Evolutionary conservation across 2,797 vertebrate species (phyloP).

Genomic region (Sebastiscus tertius): DNA sequence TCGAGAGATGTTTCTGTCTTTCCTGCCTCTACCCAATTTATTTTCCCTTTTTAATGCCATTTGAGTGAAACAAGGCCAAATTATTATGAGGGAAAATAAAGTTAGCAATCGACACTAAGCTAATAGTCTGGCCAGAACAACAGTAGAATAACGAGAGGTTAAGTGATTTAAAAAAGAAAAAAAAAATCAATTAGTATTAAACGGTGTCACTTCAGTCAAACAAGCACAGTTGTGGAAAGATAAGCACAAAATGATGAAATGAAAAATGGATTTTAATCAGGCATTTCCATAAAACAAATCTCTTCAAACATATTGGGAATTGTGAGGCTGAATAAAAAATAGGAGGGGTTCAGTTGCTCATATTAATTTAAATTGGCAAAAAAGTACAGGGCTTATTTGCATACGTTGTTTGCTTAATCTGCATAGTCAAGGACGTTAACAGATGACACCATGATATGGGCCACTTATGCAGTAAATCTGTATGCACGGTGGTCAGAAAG

Average conservation of each 20-base stretch:
- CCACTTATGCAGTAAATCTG: conserved; percentile 64
- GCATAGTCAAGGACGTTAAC: conserved; percentile 77
- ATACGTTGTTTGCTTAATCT: conserved; percentile 75
- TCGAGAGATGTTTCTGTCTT: neutral
- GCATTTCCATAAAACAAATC: conserved; percentile 48
- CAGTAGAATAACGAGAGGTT: neutral
- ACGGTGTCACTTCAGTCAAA: conserved; percentile 28
- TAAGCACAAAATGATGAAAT: conserved; percentile 47
- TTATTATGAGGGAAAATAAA: neutral
- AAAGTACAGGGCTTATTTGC: conserved; percentile 55
- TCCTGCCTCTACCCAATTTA: neutral
- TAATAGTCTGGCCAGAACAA: neutral
- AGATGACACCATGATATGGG: conserved; percentile 62
- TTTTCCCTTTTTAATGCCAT: neutral
- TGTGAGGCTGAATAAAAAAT: conserved; percentile 38
- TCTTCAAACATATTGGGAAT: conserved; percentile 46
- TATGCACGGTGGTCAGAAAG: conserved; percentile 55
- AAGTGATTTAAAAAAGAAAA: neutral
- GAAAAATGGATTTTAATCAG: conserved; percentile 47
- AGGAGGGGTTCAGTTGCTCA: conserved; percentile 33
- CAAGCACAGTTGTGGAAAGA: conserved; percentile 28
- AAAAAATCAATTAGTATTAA: neutral
- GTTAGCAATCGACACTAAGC: neutral
- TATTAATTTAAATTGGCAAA: conserved; percentile 60
- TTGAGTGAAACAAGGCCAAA: neutral